Conservation (phyloP, 2,888 invertebrate genomes). For the Melanotus villosus region DNA sequence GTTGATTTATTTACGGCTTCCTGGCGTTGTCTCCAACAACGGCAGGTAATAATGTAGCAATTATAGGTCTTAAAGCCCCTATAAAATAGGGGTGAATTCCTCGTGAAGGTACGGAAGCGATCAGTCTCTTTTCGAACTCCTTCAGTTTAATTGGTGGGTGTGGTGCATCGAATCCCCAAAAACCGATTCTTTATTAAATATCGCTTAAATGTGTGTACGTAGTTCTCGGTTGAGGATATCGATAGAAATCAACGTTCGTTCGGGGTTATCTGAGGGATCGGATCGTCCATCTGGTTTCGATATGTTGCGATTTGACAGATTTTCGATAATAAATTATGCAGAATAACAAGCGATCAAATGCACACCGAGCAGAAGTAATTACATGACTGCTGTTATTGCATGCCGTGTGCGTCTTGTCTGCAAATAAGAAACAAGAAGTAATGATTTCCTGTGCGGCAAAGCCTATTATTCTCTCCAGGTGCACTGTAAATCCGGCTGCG, state of each 20-base stretch:
- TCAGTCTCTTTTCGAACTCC: slow-evolving; percentile 21
- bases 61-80: slow-evolving; percentile 50
- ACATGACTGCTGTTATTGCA: slow-evolving; percentile 19
- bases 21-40: slow-evolving; percentile 46
- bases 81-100: slow-evolving; percentile 44
- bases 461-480: slow-evolving; percentile 45
- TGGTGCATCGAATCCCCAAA: slow-evolving; percentile 25
- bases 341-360: not conserved
- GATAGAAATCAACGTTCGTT: no score
- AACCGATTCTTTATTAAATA: slow-evolving; percentile 24
- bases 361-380: slow-evolving; percentile 8
- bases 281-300: no score
- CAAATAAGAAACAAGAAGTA: slow-evolving; percentile 43
- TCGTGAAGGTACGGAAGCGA: slow-evolving; percentile 11
- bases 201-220: not conserved
- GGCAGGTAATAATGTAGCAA: slow-evolving; percentile 53
- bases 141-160: slow-evolving; percentile 52
- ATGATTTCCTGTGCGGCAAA: slow-evolving; percentile 47
- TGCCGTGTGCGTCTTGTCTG: slow-evolving; percentile 29
- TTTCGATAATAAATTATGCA: no score
- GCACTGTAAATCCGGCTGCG: slow-evolving; percentile 38
- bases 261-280: no score
- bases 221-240: no score
- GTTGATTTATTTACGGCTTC: slow-evolving; percentile 52
- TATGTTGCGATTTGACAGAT: no score